Evolutionary conservation across 2,888 invertebrate genomes (phyloP), one percentile per base, ranked within the genome.

Genomic region (Caenorhabditis sp.): DNA sequence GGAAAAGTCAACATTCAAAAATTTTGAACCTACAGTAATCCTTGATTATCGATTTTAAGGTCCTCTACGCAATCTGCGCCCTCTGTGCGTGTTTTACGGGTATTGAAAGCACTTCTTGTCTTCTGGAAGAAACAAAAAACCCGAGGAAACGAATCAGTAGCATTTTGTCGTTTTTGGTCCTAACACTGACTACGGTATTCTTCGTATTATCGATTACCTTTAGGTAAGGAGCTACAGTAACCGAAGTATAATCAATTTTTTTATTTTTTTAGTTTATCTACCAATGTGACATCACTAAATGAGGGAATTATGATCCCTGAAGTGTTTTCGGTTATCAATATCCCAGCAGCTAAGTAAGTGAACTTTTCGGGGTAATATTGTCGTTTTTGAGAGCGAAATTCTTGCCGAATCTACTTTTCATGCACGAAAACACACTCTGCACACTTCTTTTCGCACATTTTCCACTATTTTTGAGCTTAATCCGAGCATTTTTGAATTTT

Each of bases 61-160:
- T 82, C 8, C 78, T 82, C 56, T 68, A 72, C 47, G 47, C 80
- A 11, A 79, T 79, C 20, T 84, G 80, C 51, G 76, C 80, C n/a
- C 62, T 86, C 22, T 72, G 78, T 55, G 78, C 82, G 9, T 82
- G 80, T 15, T 84, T 74, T 35, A 77, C 72, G 26, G 86, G 86
- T 44, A 79, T 86, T n/a, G 86, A 86, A 24, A 72, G 79, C 24
- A 80, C 79, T 0, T 76, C 84, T 6, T 80, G 71, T 28, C 64
- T 84, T 24, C 32, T 86, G 20, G 86, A 86, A 69, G 86, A 86
- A 40, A 86, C 86, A 1, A 82, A 82, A 32, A 78, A 83, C 58
- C 82, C 82, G 20, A 44, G 82, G 32, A 80, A 79, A 51, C 40
- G 74, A 35, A 72, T 81, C 24, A 61, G 76, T 2, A 55, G 58